phyloP scores from a whole-genome alignment of 2,888 invertebrate species.

The Eulithis prunata region DNA sequence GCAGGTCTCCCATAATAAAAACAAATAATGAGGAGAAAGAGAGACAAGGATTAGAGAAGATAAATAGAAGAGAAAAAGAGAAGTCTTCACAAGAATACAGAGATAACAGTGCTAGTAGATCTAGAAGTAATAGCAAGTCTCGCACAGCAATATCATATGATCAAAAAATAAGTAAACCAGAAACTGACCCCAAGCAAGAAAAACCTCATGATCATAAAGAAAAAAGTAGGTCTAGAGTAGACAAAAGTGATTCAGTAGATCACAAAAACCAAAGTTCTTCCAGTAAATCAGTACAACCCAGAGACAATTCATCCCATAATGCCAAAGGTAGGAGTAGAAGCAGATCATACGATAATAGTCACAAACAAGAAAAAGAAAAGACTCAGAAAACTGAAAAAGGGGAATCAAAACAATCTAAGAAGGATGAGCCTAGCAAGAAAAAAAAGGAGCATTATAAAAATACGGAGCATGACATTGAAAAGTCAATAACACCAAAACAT shows the following conservation, averaged over 20 bases:
- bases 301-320: slow-evolving; percentile 26
- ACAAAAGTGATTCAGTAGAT: slow-evolving; percentile 40
- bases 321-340: slow-evolving; percentile 34
- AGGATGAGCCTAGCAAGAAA: slow-evolving; percentile 31
- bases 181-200: slow-evolving; percentile 11
- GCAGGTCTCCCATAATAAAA: slow-evolving; percentile 13
- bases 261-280: slow-evolving; percentile 16
- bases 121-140: slow-evolving; percentile 2
- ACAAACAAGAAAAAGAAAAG: slow-evolving; percentile 18
- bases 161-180: slow-evolving; percentile 3
- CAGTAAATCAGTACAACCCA: slow-evolving; percentile 20
- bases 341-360: slow-evolving; percentile 22
- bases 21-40: slow-evolving; percentile 10
- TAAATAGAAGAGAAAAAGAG: background rate
- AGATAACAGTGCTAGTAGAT: background rate
- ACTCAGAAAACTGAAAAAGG: slow-evolving; percentile 7
- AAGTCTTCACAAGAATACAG: slow-evolving; percentile 1
- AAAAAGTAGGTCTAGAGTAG: slow-evolving; percentile 51
- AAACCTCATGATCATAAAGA: slow-evolving; percentile 1
- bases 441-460: slow-evolving; percentile 33
- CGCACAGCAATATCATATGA: background rate
- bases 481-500: slow-evolving; percentile 12
- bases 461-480: slow-evolving; percentile 18
- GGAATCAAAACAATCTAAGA: slow-evolving; percentile 10
- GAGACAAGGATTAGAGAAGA: slow-evolving; percentile 16